Evolutionary conservation across 2,113 vertebrate genomes (phyloP), one percentile per base, ranked within the genome.

Genomic region (Eira barbara): DNA sequence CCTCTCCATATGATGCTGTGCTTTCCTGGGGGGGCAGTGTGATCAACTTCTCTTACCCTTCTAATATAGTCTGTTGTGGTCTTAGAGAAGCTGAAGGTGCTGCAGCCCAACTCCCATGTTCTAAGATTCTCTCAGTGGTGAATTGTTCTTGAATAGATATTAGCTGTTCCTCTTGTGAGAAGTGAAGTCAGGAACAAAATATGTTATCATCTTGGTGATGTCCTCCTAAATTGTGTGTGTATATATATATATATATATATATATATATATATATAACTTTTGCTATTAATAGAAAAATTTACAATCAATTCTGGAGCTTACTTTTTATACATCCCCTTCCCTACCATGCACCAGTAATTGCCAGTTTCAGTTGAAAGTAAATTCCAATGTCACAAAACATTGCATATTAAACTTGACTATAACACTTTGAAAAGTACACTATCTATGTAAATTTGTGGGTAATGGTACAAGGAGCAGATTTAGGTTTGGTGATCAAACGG

Each of bases 341-440:
- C 4, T 67, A 18, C 34, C 59, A 78, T 39, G 3, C 84, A 55
- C 21, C 1, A 67, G 15, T 52, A 89, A 4, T 34, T 91, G 67
- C n/a, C 45, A 86, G 0, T 79, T 96, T 92, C 45, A 89, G 11
- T 61, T n/a, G 34, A 87, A 93, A 96, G 65, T 49, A 91, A 93
- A 93, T 96, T 86, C 21, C 21, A 65, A 0, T 81, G 14, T 79
- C 39, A 91, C 17, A n/a, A n/a, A 92, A 84, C 15, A n/a, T 13
- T 71, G 2, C 7, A 49, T 84, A 47, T 87, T 92, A 87, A 95
- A 67, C 10, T 7, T 69, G 17, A 73, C 34, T 39, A 23, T 61
- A 73, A 69, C 47, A 80, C 59, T 83, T 47, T 57, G 12, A 90
- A 73, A 47, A 89, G 2, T 18, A 52, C 3, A 27, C 1, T 80